phyloP scores from a whole-genome alignment of 2,113 vertebrate species.

The Gallinago undulata region DNA sequence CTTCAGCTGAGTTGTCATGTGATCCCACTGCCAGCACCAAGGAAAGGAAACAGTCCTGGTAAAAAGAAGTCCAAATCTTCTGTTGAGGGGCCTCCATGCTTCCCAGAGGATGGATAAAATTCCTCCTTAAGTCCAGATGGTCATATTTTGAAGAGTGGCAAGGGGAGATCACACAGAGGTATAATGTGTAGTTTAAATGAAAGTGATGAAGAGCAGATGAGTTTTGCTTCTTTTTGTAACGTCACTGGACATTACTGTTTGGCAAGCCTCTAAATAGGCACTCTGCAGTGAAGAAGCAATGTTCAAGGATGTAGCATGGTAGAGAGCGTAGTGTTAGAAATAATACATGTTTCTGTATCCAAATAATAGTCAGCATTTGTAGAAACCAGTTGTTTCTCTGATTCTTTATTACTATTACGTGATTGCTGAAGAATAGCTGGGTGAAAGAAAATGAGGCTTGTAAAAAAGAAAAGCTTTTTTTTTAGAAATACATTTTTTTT shows the following conservation, averaged over 20 bases:
- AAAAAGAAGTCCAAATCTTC: neutral
- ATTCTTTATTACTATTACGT: neutral
- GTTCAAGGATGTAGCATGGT: neutral
- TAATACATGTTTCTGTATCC: neutral
- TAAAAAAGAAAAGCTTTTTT: neutral
- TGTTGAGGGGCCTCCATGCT: neutral
- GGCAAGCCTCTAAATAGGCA: neutral
- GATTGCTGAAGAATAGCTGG: neutral
- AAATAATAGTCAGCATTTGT: neutral
- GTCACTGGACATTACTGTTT: neutral
- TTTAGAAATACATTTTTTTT: neutral
- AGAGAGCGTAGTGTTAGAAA: neutral
- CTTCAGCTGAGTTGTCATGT: constrained; percentile 1
- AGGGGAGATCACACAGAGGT: neutral
- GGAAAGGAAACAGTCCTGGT: neutral
- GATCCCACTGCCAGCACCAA: neutral
- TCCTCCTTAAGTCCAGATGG: neutral
- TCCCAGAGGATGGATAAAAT: neutral
- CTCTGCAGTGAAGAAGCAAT: neutral
- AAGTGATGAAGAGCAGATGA: neutral
- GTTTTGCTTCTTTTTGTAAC: neutral
- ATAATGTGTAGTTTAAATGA: neutral
- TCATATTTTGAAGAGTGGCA: neutral
- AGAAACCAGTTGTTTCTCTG: neutral
- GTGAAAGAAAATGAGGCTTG: neutral